These are phyloP conservation scores for Microcebus murinus DNA, from an alignment of 2,113 vertebrate genomes.

Conservation along the genomic window DNA sequence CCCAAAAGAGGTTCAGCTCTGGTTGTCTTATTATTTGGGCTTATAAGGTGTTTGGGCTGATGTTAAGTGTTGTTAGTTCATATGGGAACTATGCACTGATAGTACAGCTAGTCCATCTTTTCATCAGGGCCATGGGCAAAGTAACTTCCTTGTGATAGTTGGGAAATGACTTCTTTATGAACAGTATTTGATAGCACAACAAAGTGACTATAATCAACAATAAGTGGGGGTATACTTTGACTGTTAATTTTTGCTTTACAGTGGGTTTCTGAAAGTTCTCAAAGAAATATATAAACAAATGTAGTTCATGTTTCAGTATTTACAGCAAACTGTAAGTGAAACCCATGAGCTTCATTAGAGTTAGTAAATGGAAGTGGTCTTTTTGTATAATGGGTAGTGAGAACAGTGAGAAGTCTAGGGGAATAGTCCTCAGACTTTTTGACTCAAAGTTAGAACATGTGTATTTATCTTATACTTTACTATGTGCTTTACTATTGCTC, in stretches of 20 bases:
- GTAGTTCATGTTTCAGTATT: conserved; percentile 14
- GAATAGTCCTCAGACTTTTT: conserved; percentile 4
- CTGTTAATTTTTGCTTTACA: conserved; percentile 41
- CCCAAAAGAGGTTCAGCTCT: not conserved
- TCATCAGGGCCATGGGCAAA: not conserved
- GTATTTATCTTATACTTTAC: not conserved
- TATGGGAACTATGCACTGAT: conserved; percentile 2
- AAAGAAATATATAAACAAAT: conserved; percentile 33
- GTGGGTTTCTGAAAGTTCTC: conserved; percentile 22
- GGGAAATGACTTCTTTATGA: not conserved
- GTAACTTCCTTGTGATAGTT: not conserved
- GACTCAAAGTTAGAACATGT: not conserved
- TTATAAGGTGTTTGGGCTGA: not conserved
- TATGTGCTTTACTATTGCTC: not conserved
- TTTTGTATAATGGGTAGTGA: conserved; percentile 37
- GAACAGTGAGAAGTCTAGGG: not conserved
- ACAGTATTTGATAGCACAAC: too few relatives aligned
- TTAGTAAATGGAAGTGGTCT: not conserved
- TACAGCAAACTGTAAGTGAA: conserved; percentile 30
- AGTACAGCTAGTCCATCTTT: not conserved
- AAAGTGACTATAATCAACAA: too few relatives aligned
- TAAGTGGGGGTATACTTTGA: not conserved
- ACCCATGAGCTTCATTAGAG: not conserved
- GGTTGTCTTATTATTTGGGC: not conserved
- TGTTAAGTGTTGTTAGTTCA: not conserved